Evolutionary conservation across 64 coral and sea anemone species (phyloP).

Genomic region (Actinia equina): DNA sequence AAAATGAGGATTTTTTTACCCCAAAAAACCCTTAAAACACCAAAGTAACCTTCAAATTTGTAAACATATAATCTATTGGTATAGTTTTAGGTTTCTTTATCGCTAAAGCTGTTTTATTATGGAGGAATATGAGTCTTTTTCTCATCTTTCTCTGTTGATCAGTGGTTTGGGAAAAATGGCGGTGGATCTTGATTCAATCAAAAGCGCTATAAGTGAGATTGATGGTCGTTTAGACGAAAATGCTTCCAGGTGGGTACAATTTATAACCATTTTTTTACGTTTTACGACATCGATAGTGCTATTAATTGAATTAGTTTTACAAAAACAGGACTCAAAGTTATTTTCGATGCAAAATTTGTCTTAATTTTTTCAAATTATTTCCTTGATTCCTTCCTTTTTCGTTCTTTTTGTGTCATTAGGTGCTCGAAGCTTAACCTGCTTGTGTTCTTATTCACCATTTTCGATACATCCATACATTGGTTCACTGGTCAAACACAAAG

Average conservation of each 20-base stretch:
- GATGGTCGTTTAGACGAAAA: slow-evolving; percentile 51
- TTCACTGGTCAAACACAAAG: too few relatives aligned
- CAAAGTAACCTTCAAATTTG: background rate
- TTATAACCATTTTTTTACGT: background rate
- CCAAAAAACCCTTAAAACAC: background rate
- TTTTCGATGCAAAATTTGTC: too few relatives aligned
- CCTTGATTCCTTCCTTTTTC: too few relatives aligned
- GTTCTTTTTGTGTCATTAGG: too few relatives aligned
- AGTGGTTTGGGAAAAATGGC: slow-evolving; percentile 41
- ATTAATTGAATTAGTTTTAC: background rate
- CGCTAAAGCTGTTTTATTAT: background rate
- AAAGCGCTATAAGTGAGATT: slow-evolving; percentile 35
- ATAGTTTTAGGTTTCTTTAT: background rate
- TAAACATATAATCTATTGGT: background rate
- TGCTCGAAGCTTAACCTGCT: too few relatives aligned
- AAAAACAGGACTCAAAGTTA: background rate
- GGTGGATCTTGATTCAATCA: slow-evolving; percentile 41
- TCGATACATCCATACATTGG: too few relatives aligned
- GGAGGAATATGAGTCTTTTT: slow-evolving; percentile 4
- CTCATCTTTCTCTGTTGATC: slow-evolving; percentile 39
- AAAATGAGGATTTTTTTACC: background rate
- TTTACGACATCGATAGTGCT: background rate
- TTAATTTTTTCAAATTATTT: too few relatives aligned
- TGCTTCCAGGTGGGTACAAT: slow-evolving; percentile 28
- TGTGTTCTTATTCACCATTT: too few relatives aligned